Conservation (phyloP, 2,113 vertebrate genomes). For the Ibidorhyncha struthersii region DNA sequence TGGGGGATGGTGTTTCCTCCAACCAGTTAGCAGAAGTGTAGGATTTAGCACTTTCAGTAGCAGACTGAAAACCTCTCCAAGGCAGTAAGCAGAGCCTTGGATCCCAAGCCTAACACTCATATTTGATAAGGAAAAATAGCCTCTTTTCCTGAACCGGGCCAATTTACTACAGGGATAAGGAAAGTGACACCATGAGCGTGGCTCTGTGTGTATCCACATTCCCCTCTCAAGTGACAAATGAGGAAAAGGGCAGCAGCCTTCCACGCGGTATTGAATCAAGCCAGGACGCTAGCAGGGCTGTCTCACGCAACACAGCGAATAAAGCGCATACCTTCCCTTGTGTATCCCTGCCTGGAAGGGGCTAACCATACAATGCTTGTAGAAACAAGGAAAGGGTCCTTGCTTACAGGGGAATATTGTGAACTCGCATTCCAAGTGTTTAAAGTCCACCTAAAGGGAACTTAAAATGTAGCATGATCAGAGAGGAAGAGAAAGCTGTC, state of each 20-base stretch:
- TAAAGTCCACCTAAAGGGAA: background rate
- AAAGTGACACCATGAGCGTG: background rate
- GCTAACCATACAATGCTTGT: background rate
- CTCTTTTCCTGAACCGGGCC: background rate
- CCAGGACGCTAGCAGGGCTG: background rate
- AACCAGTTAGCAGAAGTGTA: slow-evolving; percentile 23
- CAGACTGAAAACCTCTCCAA: slow-evolving; percentile 40
- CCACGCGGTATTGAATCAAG: background rate
- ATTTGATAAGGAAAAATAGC: slow-evolving; percentile 35
- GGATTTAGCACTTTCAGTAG: slow-evolving; percentile 49
- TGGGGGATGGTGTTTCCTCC: slow-evolving; percentile 45
- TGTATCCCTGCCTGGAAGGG: background rate
- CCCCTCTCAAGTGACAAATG: slow-evolving; percentile 7
- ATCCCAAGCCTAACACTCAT: background rate
- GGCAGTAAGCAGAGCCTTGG: slow-evolving; percentile 4
- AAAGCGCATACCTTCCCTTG: background rate
- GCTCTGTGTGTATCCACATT: background rate
- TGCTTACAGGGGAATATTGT: background rate
- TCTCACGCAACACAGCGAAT: background rate
- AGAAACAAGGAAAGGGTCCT: background rate
- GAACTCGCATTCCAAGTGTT: background rate
- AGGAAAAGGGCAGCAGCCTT: background rate
- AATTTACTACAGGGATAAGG: slow-evolving; percentile 59
- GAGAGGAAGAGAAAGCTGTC: background rate
- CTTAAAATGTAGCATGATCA: background rate